Conservation (phyloP, 2,888 invertebrate species). For the Acleris literana region DNA sequence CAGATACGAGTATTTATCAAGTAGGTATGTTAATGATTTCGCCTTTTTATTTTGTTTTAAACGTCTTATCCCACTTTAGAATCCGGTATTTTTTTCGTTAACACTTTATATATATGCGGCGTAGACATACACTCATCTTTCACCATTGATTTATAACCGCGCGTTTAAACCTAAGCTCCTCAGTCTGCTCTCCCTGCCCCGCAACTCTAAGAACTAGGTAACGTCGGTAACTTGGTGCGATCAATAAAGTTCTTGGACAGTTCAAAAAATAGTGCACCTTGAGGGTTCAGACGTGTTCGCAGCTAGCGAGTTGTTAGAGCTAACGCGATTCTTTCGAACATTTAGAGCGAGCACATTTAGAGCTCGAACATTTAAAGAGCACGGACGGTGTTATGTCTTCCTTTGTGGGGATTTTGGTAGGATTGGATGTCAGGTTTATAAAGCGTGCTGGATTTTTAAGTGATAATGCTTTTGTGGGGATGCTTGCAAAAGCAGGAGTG, state of each 20-base stretch:
- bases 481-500: too few species aligned
- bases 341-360: conserved; percentile 12
- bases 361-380: conserved; percentile 1
- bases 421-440: not conserved
- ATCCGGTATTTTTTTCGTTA: not conserved
- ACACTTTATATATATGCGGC: not conserved
- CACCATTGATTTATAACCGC: not conserved
- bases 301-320: conserved; percentile 26
- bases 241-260: conserved; percentile 37
- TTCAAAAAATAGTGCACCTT: conserved; percentile 37
- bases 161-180: not conserved
- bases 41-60: too few species aligned
- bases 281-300: conserved; percentile 35
- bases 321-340: conserved; percentile 27
- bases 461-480: too few species aligned
- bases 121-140: not conserved
- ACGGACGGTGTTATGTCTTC: conserved; percentile 3
- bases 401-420: not conserved
- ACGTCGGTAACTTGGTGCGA: conserved; percentile 36
- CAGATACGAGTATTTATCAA: too few species aligned
- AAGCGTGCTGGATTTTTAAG: not conserved
- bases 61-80: too few species aligned
- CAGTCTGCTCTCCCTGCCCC: not conserved
- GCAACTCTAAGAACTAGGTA: conserved; percentile 35
- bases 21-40: too few species aligned